phyloP scores from a whole-genome alignment of 2,888 invertebrate species.

The Conomelus anceps region DNA sequence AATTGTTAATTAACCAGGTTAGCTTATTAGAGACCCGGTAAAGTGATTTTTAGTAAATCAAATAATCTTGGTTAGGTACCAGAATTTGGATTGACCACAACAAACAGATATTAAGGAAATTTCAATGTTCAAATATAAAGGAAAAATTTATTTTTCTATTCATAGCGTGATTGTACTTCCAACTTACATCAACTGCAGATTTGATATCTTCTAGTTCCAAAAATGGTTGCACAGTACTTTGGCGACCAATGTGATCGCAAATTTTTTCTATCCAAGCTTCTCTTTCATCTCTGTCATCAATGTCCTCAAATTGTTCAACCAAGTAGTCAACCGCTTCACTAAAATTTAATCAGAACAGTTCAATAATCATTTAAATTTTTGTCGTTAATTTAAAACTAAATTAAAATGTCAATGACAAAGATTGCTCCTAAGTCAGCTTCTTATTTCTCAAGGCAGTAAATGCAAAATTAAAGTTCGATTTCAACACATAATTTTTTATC shows the following conservation, averaged over 20 bases:
- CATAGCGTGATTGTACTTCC: background rate
- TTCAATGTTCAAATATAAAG: no score
- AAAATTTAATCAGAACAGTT: conserved; percentile 26
- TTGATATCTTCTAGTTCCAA: conserved; percentile 67
- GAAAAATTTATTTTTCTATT: background rate
- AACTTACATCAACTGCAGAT: conserved; percentile 45
- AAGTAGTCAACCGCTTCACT: conserved; percentile 68
- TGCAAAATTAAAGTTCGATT: no score
- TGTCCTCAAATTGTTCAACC: conserved; percentile 58
- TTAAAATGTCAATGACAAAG: no score
- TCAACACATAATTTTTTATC: no score
- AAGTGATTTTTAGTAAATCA: no score
- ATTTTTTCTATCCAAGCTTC: conserved; percentile 67
- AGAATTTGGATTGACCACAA: no score
- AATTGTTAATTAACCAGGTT: no score
- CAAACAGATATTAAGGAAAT: no score
- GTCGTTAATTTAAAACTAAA: background rate
- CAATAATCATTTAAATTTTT: background rate
- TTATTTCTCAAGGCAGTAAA: no score
- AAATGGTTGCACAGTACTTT: conserved; percentile 63
- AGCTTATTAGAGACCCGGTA: no score
- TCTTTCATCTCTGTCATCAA: conserved; percentile 52
- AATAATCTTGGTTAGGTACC: no score
- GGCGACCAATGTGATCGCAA: conserved; percentile 69
- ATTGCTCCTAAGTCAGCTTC: no score